Conservation (phyloP, 2,113 vertebrate genomes). For the Pseudopodoces humilis region DNA sequence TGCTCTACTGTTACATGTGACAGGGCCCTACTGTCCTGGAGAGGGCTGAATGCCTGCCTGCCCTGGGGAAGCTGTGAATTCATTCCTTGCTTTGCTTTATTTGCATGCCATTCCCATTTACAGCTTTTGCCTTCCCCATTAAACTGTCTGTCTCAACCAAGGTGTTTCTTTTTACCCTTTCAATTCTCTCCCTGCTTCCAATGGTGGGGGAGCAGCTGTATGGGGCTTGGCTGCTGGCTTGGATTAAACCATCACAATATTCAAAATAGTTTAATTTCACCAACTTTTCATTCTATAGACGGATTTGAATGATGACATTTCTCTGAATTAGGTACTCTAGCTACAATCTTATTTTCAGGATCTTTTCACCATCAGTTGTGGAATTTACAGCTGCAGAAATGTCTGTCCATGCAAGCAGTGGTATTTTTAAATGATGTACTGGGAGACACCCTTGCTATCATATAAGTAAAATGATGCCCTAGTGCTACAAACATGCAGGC, state of each 20-base stretch:
- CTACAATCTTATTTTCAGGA: background rate
- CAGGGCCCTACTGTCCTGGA: background rate
- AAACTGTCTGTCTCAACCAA: background rate
- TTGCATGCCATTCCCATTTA: background rate
- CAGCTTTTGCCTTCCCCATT: background rate
- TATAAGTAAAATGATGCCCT: background rate
- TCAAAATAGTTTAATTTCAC: background rate
- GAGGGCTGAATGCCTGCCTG: background rate
- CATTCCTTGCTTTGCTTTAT: background rate
- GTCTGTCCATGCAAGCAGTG: fast-evolving
- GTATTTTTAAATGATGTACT: background rate
- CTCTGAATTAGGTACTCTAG: background rate
- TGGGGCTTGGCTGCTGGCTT: background rate
- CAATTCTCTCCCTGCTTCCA: fast-evolving
- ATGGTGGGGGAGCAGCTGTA: background rate
- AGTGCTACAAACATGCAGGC: background rate
- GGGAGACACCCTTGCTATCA: background rate
- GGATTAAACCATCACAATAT: background rate
- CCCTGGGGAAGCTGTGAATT: background rate
- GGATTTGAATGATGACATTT: background rate
- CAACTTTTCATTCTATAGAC: background rate
- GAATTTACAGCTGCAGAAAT: background rate
- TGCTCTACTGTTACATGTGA: fast-evolving
- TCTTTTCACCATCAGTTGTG: background rate
- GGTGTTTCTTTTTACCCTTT: background rate